These are phyloP conservation scores for Onchidella celtica DNA, from an alignment of 2,888 invertebrate genomes.

Conservation along the genomic window DNA sequence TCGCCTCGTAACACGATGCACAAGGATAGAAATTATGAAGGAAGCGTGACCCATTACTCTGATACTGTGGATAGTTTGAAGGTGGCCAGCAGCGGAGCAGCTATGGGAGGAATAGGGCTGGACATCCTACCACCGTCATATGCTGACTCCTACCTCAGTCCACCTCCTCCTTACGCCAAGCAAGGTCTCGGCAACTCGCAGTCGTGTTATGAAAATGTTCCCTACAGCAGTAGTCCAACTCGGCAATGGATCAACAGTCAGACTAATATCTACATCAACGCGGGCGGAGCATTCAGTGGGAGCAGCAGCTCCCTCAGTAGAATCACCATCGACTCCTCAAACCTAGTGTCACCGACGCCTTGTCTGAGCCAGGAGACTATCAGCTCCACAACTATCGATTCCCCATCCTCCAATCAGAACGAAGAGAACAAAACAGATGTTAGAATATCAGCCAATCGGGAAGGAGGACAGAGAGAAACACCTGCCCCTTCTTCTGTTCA, in stretches of 20 bases:
- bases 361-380: no score
- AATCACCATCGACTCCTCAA: slow-evolving; percentile 9
- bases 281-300: neutral
- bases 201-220: neutral
- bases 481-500: slow-evolving; percentile 2
- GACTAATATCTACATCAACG: slow-evolving; percentile 22
- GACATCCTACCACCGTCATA: neutral
- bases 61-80: slow-evolving; percentile 23
- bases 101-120: neutral
- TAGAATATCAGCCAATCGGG: neutral
- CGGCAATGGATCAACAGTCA: neutral
- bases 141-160: neutral
- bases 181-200: neutral
- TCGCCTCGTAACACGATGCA: no score
- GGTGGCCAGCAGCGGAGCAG: neutral
- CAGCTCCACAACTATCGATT: no score
- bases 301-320: neutral
- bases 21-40: no score
- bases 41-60: no score
- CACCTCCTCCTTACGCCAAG: neutral
- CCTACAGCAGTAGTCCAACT: neutral
- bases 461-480: neutral
- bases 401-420: no score
- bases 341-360: no score
- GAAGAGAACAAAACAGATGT: no score